A percentile compares a stretch with the other conserved stretches of the same genome.
phyloP scores from a whole-genome alignment of 1,140 invertebrate species.

The Agrilus planipennis region DNA sequence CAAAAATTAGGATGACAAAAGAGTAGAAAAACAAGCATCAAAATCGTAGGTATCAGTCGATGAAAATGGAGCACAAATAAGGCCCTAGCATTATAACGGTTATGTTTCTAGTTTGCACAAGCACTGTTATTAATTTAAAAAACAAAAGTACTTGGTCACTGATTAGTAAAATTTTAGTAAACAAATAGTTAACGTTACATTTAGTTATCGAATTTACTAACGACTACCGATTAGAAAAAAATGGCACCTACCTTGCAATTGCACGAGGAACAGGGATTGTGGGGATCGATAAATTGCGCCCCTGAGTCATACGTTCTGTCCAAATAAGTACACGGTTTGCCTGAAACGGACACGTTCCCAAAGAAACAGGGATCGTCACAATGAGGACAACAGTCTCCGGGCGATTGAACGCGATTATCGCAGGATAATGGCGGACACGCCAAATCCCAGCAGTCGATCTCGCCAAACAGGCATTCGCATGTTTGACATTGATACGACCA shows the following conservation, averaged over 20 bases:
- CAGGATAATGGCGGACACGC: slow-evolving; percentile 60
- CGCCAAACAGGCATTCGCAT: slow-evolving; percentile 78
- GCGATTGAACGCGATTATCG: slow-evolving; percentile 47
- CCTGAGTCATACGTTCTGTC: slow-evolving; percentile 48
- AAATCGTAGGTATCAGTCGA: no score
- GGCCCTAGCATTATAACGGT: no score
- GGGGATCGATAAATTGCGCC: slow-evolving; percentile 41
- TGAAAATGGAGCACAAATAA: no score
- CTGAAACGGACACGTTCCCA: slow-evolving; percentile 18
- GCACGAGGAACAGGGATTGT: slow-evolving; percentile 60
- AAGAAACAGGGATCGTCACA: slow-evolving; percentile 49
- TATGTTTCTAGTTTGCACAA: no score
- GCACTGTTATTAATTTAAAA: no score
- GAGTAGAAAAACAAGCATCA: no score
- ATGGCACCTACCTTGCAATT: slow-evolving; percentile 59
- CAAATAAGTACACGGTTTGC: slow-evolving; percentile 45
- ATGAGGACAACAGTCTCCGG: slow-evolving; percentile 58
- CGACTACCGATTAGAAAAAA: no score
- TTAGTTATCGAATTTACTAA: no score
- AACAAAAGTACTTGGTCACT: no score
- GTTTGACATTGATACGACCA: slow-evolving; percentile 86
- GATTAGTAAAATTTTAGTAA: no score
- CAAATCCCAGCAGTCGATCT: slow-evolving; percentile 80
- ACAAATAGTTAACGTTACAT: no score
- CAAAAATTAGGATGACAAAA: no score